Base-by-base conservation (phyloP, 2,797 vertebrate genomes). In the Sylvia borin region DNA sequence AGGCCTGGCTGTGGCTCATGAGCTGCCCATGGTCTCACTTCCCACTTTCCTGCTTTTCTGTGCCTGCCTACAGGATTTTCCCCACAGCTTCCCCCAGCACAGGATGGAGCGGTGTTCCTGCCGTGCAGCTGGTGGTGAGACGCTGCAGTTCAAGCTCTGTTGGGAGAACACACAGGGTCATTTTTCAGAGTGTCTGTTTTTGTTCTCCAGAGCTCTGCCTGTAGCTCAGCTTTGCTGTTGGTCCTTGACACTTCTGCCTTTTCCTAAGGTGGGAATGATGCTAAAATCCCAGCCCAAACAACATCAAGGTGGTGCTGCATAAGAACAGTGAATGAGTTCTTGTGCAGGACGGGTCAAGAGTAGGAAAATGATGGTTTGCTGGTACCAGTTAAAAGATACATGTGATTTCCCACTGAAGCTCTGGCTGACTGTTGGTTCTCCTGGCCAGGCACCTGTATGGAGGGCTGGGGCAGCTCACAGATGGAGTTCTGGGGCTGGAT, bases 391-490 rank as follows among this genome's bases (percentile, higher is more conserved):
- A 75, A 58, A 67, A 47, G 50, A 24, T 6, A 7, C 2, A 0
- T 1, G 17, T 67, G 68, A 13, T 53, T 26, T 71, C 36, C 36
- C 26, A 1, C 13, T 11, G 54, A 79, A 81, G 36, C 47, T 92
- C 10, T 89, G 57, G 93, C 48, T 85, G 36, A 96, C 60, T 65
- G 38, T 31, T 74, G 73, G 12, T 17, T 72, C n/a, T 92, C 66
- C 77, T 76, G 36, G 9, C 27, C 71, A 99, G 99, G 98, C 98
- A 95, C 93, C 93, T 99, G 89, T 97, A 96, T 0, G 99, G 99
- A 82, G 99, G 99, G 4, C 96, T 99, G 96, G 99, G 99, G 40
- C 99, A 99, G 97, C 95, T 99, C 95, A 99, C 99, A 0, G 99
- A 99, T 1, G 99, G 99, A 1, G 98, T 99, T 87, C 98, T 98